These are phyloP conservation scores for Achlya flavicornis DNA, from an alignment of 2,888 invertebrate genomes.

Conservation along the genomic window DNA sequence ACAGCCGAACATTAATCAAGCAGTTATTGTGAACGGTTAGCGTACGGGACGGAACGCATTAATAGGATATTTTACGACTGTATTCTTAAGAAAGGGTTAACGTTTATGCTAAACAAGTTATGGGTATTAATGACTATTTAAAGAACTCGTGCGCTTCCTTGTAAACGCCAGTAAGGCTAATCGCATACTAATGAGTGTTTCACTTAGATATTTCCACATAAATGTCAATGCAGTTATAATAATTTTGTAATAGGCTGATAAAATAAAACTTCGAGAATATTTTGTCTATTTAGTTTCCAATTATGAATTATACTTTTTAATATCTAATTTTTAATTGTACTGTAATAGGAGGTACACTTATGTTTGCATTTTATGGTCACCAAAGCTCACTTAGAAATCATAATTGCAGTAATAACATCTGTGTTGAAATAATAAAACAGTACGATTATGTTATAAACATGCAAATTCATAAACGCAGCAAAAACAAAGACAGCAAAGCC, in stretches of 20 bases:
- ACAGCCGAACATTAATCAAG: constrained; percentile 18
- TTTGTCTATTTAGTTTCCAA: background rate
- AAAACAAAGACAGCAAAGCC: constrained; percentile 32
- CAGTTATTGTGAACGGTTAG: constrained; percentile 14
- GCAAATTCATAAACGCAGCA: constrained; percentile 52
- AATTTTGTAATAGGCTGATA: background rate
- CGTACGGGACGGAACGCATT: constrained; percentile 6
- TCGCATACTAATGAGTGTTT: constrained; percentile 7
- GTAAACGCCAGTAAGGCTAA: background rate
- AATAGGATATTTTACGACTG: background rate
- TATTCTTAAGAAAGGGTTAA: constrained; percentile 4
- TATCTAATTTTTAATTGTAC: no score
- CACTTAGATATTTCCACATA: no score
- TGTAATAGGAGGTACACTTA: background rate
- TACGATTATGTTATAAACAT: constrained; percentile 21
- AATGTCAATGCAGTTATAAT: background rate
- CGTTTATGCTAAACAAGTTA: constrained; percentile 4
- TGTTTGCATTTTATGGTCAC: background rate
- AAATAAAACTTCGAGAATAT: background rate
- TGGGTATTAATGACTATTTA: constrained; percentile 4
- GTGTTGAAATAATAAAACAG: background rate
- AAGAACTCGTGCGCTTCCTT: constrained; percentile 5
- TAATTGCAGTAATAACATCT: background rate
- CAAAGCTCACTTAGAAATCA: background rate
- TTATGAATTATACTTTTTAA: background rate